Base-by-base conservation (phyloP, 2,888 invertebrate species). In the Oscheius sp. region DNA sequence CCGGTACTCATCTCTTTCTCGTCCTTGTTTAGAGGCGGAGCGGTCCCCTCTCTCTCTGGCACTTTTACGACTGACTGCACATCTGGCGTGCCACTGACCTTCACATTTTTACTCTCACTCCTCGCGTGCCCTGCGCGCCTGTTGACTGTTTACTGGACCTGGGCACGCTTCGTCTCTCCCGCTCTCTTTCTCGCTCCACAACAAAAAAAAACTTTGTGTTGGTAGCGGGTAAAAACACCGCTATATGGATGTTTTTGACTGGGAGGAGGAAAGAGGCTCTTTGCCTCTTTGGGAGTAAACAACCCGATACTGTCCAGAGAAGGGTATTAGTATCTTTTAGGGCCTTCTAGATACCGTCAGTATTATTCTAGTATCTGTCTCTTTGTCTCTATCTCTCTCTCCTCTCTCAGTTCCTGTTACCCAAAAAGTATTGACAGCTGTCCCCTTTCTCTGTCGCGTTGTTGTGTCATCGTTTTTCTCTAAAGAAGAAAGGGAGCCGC, bases 51-150 rank as follows among this genome's bases (percentile, higher is more conserved):
- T 63, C 47, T 53, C 53, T 63, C 48, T 63, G 63, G 63, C 48
- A 63, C 63, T 63, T 63, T 63, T 63, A 63, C 63, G 63, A 63
- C 63, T 63, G 63, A 63, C 63, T 63, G 63, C 63, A 63, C 63
- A 63, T 63, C 63, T 63, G 63, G 63, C 63, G 48, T 47, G 47
- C 60, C 60, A 60, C 60, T 60, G 60, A 60, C 60, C 60, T 60
- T 60, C 60, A 63, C 63, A 63, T 48, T 60, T 60, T 60, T 60
- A 63, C 63, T 42, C 42, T 42, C 42, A 42, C 42, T 21, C 21
- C 21, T 47, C 63, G 62, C 62, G 37, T 62, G 63, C 63, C 33
- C 63, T 32, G 47, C 50, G 29, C 60, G 32, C 60, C 60, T 60
- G 60, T 60, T 60, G 60, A 60, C 63, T 63, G 63, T 63, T 63